Base-by-base conservation (phyloP, 2,113 vertebrate genomes). In the Myanophis thanlyinensis region DNA sequence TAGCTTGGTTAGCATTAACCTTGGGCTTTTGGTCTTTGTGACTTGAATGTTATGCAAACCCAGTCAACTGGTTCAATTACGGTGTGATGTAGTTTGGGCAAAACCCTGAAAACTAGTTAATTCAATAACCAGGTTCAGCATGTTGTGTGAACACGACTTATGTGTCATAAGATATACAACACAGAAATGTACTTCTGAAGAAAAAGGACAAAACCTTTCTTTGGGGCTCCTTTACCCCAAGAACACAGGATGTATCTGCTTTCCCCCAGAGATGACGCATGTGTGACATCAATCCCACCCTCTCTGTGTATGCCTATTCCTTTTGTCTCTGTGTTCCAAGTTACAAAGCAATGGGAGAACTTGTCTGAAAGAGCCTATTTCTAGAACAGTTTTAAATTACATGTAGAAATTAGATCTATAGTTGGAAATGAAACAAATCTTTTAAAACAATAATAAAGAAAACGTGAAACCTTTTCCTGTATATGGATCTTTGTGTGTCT, bases 381-480 rank as follows among this genome's bases (percentile, higher is more conserved):
- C 90, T 27, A 54, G 91, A 89, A 89, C 53, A 8, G 48, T 86
- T 91, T 93, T 91, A 93, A 91, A 91, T 93, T 91, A 93, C 53
- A 86, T 89, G 87, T 23, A 85, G 90, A 91, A 86, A 93, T 93
- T 89, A 93, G 90, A 85, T 86, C 73, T 86, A 67, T 91, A 86
- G 91, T 91, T 93, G 87, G 48, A 89, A 91, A 91, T 59, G 93
- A 91, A 89, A 93, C 8, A 56, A 73, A 89, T 91, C 54, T 89
- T 91, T 91, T 89, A 89, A 92, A 89, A 89, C 53, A 91, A 91
- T 84, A 91, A 93, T 91, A 93, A 93, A 93, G 90, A 89, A 91
- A 89, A 93, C 35, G 35, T 62, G 53, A 93, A 91, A 89, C 87
- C 20, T 89, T 15, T 35, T 13, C 7, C 40, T 52, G 11, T 35